Evolutionary conservation across 2,113 vertebrate species (phyloP).

Genomic region (Pogona vitticeps): DNA sequence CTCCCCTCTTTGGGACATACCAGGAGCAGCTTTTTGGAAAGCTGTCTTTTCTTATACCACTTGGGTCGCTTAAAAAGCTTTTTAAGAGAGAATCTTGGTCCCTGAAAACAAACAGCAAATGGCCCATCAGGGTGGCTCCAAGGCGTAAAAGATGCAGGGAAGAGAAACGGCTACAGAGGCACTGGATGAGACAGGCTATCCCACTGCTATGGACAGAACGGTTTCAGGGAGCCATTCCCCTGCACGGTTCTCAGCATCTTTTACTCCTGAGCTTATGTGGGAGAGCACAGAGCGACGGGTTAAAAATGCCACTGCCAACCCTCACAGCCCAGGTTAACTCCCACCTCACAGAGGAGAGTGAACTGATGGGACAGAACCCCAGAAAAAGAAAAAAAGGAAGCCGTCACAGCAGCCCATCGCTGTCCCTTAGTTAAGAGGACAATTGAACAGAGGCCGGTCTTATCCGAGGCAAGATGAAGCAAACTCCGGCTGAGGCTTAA

Average conservation of each 20-base stretch:
- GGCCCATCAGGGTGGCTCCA: not conserved
- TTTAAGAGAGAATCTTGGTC: constrained; percentile 8
- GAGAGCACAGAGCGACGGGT: too few relatives aligned
- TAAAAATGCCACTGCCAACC: not conserved
- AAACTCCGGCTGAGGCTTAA: not conserved
- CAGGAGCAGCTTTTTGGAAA: constrained; percentile 39
- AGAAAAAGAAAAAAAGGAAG: not conserved
- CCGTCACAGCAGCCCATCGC: too few relatives aligned
- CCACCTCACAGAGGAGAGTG: not conserved
- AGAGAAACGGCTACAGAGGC: not conserved
- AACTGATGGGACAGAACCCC: not conserved
- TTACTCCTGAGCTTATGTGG: too few relatives aligned
- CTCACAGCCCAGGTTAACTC: too few relatives aligned
- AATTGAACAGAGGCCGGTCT: not conserved
- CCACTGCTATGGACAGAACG: not conserved
- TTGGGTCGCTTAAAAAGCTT: constrained; percentile 23
- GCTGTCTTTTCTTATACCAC: constrained; percentile 47
- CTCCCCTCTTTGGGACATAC: constrained; percentile 17
- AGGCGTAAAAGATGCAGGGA: too few relatives aligned
- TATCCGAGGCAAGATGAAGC: not conserved
- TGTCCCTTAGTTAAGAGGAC: not conserved
- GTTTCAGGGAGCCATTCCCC: not conserved
- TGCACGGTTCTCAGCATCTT: too few relatives aligned
- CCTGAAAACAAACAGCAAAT: constrained; percentile 40
- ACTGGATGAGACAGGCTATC: rapidly evolving